These are phyloP conservation scores for Stercorarius parasiticus DNA, from an alignment of 2,113 vertebrate genomes.

Conservation along the genomic window DNA sequence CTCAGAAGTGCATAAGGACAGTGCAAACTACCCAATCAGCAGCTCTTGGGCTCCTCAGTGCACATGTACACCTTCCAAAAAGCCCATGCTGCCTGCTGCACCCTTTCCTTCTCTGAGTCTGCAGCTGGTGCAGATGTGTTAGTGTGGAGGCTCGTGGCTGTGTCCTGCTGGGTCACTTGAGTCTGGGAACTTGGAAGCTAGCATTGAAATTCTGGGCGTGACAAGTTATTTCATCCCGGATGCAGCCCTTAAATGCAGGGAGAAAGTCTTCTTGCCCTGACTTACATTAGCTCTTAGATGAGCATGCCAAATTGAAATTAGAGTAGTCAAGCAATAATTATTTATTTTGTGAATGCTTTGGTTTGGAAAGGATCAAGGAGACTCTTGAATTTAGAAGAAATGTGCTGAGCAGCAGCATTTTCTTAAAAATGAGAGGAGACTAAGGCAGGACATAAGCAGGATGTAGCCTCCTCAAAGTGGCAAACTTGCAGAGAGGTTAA, in stretches of 20 bases:
- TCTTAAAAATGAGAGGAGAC: neutral
- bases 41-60: neutral
- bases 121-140: neutral
- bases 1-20: neutral
- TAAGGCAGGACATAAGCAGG: neutral
- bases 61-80: accelerated
- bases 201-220: neutral
- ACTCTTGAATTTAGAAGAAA: neutral
- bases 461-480: neutral
- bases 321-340: neutral
- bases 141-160: neutral
- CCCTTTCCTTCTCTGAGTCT: neutral
- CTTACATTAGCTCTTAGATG: neutral
- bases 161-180: neutral
- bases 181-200: neutral
- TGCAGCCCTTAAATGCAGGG: neutral
- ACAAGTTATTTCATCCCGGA: neutral
- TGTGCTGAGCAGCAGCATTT: neutral
- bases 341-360: neutral
- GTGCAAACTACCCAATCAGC: neutral
- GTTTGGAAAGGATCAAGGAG: neutral
- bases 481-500: neutral
- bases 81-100: accelerated
- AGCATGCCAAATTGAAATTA: neutral
- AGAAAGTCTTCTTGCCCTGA: neutral